These are phyloP conservation scores for Gryllus bimaculatus DNA, from an alignment of 1,140 invertebrate species.

Conservation along the genomic window DNA sequence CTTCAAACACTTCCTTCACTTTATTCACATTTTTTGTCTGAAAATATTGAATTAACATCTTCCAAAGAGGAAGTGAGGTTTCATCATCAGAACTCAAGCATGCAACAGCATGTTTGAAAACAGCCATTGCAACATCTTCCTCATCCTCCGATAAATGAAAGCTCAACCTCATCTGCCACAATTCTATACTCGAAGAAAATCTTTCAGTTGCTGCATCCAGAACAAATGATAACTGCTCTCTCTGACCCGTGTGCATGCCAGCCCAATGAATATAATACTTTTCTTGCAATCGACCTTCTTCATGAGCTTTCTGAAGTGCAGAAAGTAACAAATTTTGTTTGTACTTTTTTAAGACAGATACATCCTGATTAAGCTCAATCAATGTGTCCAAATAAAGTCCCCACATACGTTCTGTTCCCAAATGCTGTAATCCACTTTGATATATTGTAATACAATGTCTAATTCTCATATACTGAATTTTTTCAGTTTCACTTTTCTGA, in stretches of 20 bases:
- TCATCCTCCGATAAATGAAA: conserved; percentile 32
- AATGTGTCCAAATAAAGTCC: conserved; percentile 41
- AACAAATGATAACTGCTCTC: conserved; percentile 34
- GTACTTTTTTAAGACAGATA: conserved; percentile 33
- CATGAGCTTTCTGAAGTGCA: conserved; percentile 37
- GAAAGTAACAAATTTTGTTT: conserved; percentile 39
- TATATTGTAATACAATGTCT: conserved; percentile 34
- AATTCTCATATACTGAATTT: too few relatives aligned
- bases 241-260: conserved; percentile 13
- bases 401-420: conserved; percentile 45
- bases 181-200: conserved; percentile 34
- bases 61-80: conserved; percentile 37
- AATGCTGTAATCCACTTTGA: conserved; percentile 40
- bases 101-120: conserved; percentile 25
- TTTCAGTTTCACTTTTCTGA: too few relatives aligned
- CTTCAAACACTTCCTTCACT: conserved; percentile 37
- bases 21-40: conserved; percentile 32
- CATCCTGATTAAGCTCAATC: conserved; percentile 37
- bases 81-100: conserved; percentile 4
- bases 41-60: conserved; percentile 35
- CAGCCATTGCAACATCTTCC: conserved; percentile 29
- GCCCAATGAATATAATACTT: conserved; percentile 44
- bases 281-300: conserved; percentile 37
- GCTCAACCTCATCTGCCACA: conserved; percentile 39
- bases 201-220: conserved; percentile 36